Evolutionary conservation across 1,140 invertebrate genomes (phyloP).

Genomic region (Dreissena polymorpha): DNA sequence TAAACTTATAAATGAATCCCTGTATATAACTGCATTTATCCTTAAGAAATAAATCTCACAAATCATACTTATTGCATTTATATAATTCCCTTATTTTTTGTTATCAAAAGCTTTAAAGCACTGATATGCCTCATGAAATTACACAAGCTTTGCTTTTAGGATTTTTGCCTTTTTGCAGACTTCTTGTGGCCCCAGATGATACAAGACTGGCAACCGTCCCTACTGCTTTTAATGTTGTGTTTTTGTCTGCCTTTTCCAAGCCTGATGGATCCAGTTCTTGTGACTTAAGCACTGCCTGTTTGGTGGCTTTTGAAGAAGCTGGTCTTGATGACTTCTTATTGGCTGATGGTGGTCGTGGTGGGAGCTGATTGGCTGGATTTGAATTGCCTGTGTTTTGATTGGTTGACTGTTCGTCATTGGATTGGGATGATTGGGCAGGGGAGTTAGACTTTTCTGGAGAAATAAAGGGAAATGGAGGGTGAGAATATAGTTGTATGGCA

Average conservation of each 20-base stretch:
- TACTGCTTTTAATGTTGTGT: conserved; percentile 19
- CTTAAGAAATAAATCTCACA: not conserved
- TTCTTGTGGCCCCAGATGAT: conserved; percentile 5
- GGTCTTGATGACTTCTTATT: conserved; percentile 16
- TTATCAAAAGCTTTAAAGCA: no score
- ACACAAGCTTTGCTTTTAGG: conserved; percentile 26
- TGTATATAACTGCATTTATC: not conserved
- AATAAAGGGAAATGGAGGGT: not conserved
- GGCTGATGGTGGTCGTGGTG: conserved; percentile 34
- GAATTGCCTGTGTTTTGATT: conserved; percentile 31
- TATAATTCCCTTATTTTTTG: not conserved
- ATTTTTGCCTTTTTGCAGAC: conserved; percentile 3
- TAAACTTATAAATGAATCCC: not conserved
- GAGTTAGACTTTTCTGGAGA: conserved; percentile 50
- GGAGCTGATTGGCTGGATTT: not conserved
- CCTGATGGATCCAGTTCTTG: not conserved
- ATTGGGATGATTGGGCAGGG: conserved; percentile 24
- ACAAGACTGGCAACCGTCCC: conserved; percentile 15
- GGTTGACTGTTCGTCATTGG: not conserved
- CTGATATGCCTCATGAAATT: not conserved
- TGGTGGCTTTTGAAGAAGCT: not conserved
- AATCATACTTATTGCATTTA: not conserved
- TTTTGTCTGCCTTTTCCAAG: not conserved
- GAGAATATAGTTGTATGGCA: not conserved
- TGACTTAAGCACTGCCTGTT: not conserved